These are phyloP conservation scores for Cistogaster globosa DNA, from an alignment of 2,888 invertebrate species.

Conservation along the genomic window DNA sequence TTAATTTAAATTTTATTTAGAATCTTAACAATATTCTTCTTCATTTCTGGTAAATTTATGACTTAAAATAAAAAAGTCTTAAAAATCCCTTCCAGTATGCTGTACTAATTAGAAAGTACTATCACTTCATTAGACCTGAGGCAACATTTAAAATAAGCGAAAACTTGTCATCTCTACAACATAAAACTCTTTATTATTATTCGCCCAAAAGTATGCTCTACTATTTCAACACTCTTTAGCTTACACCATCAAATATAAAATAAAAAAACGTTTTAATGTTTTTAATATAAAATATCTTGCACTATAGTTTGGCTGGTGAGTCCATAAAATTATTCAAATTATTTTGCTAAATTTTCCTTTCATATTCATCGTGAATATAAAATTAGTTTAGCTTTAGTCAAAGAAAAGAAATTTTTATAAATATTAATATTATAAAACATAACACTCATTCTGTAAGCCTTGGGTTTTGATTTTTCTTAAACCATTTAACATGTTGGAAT, in stretches of 20 bases:
- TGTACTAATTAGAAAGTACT: too few relatives aligned
- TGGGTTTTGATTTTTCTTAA: background rate
- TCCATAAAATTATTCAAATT: slow-evolving; percentile 33
- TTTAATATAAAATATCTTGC: slow-evolving; percentile 35
- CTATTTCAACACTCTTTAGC: background rate
- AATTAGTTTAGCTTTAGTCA: too few relatives aligned
- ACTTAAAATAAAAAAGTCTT: too few relatives aligned
- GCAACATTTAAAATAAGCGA: too few relatives aligned
- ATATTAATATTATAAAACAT: too few relatives aligned
- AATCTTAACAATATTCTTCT: too few relatives aligned
- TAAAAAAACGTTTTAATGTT: slow-evolving; percentile 14
- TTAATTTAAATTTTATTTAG: too few relatives aligned
- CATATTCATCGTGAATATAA: background rate
- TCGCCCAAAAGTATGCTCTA: slow-evolving; percentile 4
- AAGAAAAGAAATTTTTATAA: too few relatives aligned
- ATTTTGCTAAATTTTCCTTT: background rate
- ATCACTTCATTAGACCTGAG: too few relatives aligned
- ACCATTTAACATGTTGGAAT: slow-evolving; percentile 1
- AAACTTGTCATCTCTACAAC: background rate
- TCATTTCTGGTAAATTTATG: too few relatives aligned
- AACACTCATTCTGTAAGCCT: too few relatives aligned
- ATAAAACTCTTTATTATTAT: background rate
- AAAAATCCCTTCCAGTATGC: too few relatives aligned
- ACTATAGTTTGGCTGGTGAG: slow-evolving; percentile 16
- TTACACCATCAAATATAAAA: background rate